These are phyloP conservation scores for Parotocinclus haroldoi DNA, from an alignment of 2,797 vertebrate genomes.

Conservation along the genomic window DNA sequence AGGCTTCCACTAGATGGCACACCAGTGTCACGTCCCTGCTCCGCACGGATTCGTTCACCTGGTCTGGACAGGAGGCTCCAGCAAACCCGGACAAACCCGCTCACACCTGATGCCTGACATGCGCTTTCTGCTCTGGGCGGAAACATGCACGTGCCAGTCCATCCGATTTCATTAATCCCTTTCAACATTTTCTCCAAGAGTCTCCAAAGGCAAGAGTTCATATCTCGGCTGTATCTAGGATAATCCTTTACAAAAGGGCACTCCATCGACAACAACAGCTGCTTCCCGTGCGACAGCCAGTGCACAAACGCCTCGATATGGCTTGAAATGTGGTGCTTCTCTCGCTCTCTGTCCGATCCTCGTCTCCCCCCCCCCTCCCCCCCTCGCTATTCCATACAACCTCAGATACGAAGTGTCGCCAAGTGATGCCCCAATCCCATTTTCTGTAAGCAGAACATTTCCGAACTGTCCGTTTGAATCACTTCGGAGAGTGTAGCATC, in stretches of 20 bases:
- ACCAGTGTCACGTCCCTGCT: constrained; percentile 38
- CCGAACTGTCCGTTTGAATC: constrained; percentile 43
- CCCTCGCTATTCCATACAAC: constrained; percentile 27
- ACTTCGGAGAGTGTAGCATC: constrained; percentile 46
- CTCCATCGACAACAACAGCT: too few species aligned
- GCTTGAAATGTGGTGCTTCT: constrained; percentile 7
- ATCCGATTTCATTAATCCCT: too few species aligned
- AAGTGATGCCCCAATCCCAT: constrained; percentile 32
- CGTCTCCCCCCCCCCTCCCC: neutral
- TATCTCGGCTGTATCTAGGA: constrained; percentile 17
- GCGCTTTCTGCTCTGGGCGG: too few species aligned
- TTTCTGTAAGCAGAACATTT: constrained; percentile 42
- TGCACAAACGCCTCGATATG: neutral
- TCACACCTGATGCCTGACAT: too few species aligned
- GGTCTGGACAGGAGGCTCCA: constrained; percentile 31
- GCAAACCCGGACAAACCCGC: neutral
- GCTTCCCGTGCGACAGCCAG: constrained; percentile 6
- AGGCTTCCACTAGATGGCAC: constrained; percentile 51
- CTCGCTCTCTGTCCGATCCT: neutral
- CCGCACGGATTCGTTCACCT: constrained; percentile 24
- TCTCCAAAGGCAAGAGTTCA: too few species aligned
- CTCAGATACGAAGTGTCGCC: constrained; percentile 35
- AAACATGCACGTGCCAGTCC: too few species aligned
- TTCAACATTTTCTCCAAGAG: too few species aligned
- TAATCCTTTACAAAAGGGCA: constrained; percentile 17